Conservation (phyloP, 2,888 invertebrate species). For the Cephus rjabovi region DNA sequence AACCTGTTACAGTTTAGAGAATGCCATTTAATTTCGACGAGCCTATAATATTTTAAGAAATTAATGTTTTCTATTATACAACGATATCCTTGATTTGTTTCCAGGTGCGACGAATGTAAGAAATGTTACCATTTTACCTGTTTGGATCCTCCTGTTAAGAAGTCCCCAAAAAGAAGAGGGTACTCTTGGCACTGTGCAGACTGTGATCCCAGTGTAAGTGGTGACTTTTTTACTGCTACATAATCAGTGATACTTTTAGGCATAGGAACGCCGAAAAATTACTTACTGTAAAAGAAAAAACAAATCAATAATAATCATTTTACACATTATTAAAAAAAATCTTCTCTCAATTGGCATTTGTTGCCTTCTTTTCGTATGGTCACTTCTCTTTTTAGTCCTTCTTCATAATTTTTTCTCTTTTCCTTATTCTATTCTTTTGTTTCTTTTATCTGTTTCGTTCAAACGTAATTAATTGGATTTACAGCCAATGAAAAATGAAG, state of each 20-base stretch:
- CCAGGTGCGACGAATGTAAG: constrained; percentile 91
- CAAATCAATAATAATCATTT: constrained; percentile 22
- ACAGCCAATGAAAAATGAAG: not conserved
- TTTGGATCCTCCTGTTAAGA: constrained; percentile 92
- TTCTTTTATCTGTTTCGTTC: not conserved
- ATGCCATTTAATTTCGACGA: not conserved
- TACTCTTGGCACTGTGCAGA: constrained; percentile 97
- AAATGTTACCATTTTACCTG: constrained; percentile 94
- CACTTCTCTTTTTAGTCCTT: constrained; percentile 6
- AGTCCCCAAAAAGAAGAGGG: constrained; percentile 92
- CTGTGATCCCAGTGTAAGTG: constrained; percentile 89
- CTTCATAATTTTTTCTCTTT: constrained; percentile 9
- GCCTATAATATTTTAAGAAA: constrained; percentile 1
- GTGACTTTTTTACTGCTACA: constrained; percentile 25
- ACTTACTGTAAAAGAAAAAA: constrained; percentile 19
- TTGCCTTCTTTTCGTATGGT: constrained; percentile 10
- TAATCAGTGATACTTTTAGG: constrained; percentile 25
- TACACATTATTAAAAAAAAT: constrained; percentile 18
- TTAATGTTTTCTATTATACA: not conserved
- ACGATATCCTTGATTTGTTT: constrained; percentile 17
- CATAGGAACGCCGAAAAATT: constrained; percentile 5
- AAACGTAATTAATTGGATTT: not conserved
- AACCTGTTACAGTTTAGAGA: not conserved
- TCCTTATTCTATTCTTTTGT: constrained; percentile 1
- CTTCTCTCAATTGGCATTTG: constrained; percentile 13